These are phyloP conservation scores for Hormiphora californensis DNA, from an alignment of 37 sponge, comb jelly and placozoan genomes.

Conservation along the genomic window DNA sequence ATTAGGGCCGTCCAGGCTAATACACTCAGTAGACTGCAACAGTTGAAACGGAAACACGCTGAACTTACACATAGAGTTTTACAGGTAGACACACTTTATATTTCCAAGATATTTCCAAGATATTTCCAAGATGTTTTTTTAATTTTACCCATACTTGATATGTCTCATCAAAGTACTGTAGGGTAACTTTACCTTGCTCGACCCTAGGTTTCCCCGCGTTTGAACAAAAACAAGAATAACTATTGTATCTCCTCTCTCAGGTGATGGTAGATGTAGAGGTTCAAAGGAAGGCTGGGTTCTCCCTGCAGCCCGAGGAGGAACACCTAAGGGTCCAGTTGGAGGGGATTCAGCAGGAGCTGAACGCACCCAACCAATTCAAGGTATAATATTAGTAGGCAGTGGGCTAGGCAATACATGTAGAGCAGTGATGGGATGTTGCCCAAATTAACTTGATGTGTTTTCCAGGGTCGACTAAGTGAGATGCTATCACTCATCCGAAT, in stretches of 20 bases:
- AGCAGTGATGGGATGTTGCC: no score
- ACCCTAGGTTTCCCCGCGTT: no score
- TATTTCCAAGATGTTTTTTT: background rate
- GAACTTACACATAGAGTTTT: slow-evolving; percentile 40
- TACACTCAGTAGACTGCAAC: slow-evolving; percentile 37
- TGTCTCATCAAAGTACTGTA: no score
- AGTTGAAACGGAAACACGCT: slow-evolving; percentile 26
- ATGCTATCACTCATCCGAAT: slow-evolving; percentile 47
- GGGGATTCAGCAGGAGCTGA: slow-evolving; percentile 73
- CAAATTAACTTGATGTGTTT: background rate
- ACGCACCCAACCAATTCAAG: slow-evolving; percentile 88
- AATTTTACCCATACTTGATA: no score
- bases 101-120: background rate
- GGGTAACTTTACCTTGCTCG: no score
- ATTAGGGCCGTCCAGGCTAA: slow-evolving; percentile 1
- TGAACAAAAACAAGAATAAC: no score
- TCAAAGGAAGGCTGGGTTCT: slow-evolving; percentile 78
- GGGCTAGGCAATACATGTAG: no score
- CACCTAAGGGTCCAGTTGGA: slow-evolving; percentile 73
- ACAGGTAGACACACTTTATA: background rate
- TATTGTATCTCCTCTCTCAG: slow-evolving; percentile 56
- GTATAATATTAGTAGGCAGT: slow-evolving; percentile 29
- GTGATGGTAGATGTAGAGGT: slow-evolving; percentile 91
- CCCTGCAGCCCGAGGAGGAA: slow-evolving; percentile 89
- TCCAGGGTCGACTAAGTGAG: slow-evolving; percentile 40